These are phyloP conservation scores for Drosophila borealis DNA, from an alignment of 2,888 invertebrate genomes.

Conservation along the genomic window DNA sequence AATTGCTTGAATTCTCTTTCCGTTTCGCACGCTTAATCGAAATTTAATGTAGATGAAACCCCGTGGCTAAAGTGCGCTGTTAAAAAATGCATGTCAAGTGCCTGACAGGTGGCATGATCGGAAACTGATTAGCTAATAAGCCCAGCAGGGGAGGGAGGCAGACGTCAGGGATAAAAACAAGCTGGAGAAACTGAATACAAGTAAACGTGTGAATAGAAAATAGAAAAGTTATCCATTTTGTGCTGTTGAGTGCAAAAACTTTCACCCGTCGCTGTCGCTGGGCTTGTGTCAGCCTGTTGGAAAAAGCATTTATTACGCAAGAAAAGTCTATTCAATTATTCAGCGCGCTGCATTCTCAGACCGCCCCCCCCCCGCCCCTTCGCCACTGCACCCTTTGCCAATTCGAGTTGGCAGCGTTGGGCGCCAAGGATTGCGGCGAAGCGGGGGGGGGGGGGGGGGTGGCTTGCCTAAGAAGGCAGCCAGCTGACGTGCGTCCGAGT, in stretches of 20 bases:
- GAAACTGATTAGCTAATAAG: slow-evolving; percentile 55
- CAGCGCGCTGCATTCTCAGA: slow-evolving; percentile 56
- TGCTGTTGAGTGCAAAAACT: slow-evolving; percentile 59
- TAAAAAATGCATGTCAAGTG: slow-evolving; percentile 60
- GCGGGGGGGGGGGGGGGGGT: not conserved
- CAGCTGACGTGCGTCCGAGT: slow-evolving; percentile 71
- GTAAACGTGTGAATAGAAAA: slow-evolving; percentile 33
- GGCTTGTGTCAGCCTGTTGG: slow-evolving; percentile 65
- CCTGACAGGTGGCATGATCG: slow-evolving; percentile 58
- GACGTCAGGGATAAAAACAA: slow-evolving; percentile 9
- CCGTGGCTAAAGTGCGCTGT: slow-evolving; percentile 51
- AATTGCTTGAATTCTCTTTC: slow-evolving; percentile 57
- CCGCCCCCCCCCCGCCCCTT: not conserved
- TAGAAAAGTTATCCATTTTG: slow-evolving; percentile 32
- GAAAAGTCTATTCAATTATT: slow-evolving; percentile 81
- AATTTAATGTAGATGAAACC: slow-evolving; percentile 76
- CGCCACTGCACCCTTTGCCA: slow-evolving; percentile 10
- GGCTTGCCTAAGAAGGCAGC: slow-evolving; percentile 37
- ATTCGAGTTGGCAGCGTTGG: slow-evolving; percentile 36
- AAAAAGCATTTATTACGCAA: slow-evolving; percentile 80
- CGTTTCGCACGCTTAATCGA: slow-evolving; percentile 55
- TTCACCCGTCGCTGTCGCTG: slow-evolving; percentile 51
- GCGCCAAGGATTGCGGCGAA: not conserved
- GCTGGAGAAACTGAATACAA: slow-evolving; percentile 30
- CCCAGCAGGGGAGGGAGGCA: not conserved